Evolutionary conservation across 2,888 invertebrate genomes (phyloP).

Genomic region (Limnephilus lunatus): DNA sequence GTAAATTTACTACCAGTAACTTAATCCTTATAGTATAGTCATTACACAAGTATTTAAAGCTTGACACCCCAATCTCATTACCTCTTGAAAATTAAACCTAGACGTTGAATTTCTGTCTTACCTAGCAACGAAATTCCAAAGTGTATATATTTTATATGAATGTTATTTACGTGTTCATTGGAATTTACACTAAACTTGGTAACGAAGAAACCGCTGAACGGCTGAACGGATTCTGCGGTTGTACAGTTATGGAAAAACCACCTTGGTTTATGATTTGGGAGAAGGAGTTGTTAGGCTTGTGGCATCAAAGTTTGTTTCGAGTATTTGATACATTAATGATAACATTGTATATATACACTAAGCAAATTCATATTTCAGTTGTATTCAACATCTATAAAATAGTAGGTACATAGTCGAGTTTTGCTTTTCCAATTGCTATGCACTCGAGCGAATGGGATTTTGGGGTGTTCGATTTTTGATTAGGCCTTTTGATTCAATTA

Average conservation of each 20-base stretch:
- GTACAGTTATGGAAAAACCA: background rate
- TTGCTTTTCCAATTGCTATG: too few relatives aligned
- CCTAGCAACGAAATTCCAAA: conserved; percentile 16
- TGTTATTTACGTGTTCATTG: background rate
- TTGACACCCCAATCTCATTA: background rate
- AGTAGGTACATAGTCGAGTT: background rate
- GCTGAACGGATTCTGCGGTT: conserved; percentile 34
- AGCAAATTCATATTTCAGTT: background rate
- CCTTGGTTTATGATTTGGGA: background rate
- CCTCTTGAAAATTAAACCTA: background rate
- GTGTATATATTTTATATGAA: background rate
- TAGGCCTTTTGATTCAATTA: too few relatives aligned
- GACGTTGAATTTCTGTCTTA: background rate
- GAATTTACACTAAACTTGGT: background rate
- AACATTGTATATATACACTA: background rate
- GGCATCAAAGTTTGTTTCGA: background rate
- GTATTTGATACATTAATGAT: background rate
- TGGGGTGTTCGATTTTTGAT: too few relatives aligned
- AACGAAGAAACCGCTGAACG: conserved; percentile 5
- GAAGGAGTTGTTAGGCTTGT: background rate
- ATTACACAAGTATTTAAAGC: background rate
- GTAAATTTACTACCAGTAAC: background rate
- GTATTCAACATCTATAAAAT: background rate
- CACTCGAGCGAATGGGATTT: too few relatives aligned
- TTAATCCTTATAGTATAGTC: background rate